Evolutionary conservation across 2,113 vertebrate genomes (phyloP).

Genomic region (Pterocles gutturalis): DNA sequence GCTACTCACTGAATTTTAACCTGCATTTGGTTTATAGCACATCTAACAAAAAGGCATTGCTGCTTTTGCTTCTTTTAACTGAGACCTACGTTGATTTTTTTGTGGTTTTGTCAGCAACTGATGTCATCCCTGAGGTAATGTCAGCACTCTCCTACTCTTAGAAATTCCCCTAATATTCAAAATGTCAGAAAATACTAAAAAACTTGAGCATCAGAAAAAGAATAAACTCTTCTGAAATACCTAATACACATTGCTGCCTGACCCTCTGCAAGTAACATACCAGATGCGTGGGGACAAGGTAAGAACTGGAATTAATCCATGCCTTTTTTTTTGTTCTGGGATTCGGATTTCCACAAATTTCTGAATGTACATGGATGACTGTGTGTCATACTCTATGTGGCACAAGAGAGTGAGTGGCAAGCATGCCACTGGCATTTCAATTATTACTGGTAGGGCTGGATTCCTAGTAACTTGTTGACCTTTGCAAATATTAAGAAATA

Average conservation of each 20-base stretch:
- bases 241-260: not conserved
- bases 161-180: not conserved
- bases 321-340: not conserved
- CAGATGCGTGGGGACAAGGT: not conserved
- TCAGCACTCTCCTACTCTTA: not conserved
- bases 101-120: not conserved
- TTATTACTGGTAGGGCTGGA: not conserved
- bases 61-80: conserved; percentile 6
- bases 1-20: not conserved
- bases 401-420: not conserved
- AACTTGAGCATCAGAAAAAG: not conserved
- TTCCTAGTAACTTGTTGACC: not conserved
- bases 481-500: not conserved
- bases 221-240: not conserved
- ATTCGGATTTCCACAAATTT: not conserved
- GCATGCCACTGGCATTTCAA: not conserved
- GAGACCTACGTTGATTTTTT: not conserved
- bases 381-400: not conserved
- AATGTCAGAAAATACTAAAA: not conserved
- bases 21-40: not conserved
- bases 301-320: not conserved
- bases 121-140: not conserved
- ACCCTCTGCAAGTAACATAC: not conserved
- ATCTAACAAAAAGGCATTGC: not conserved
- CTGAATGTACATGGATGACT: not conserved